Base-by-base conservation (phyloP, 2,888 invertebrate species). In the Mythimna albipuncta region DNA sequence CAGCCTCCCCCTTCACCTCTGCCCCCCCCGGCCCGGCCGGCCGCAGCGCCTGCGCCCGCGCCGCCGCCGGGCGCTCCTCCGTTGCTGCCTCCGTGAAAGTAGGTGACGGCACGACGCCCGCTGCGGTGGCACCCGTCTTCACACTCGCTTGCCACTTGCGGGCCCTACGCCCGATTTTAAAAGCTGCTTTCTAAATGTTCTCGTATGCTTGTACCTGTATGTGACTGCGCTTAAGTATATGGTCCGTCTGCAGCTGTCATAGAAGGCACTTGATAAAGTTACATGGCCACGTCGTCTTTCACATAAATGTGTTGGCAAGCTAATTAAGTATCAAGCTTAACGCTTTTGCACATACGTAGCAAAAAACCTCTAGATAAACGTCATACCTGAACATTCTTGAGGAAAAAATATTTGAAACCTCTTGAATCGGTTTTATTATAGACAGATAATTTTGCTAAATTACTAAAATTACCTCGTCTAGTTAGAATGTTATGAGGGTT, bases 11-110 rank as follows among this genome's bases (percentile, higher is more conserved):
- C 80, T 87, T 80, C 77, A 19, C 81, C 79, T 7, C 50, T n/a
- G 50, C 79, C 83, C 77, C 71, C 81, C 72, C 72, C 77, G 59
- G 89, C 82, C 85, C 75, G 78, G 80, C 80, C 64, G 62, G 77
- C 82, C 82, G 85, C 85, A 76, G 84, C 82, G 80, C 78, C 77
- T 77, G 81, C 82, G 82, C 82, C 71, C 83, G 85, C 82, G 59
- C 59, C 13, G 59, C 79, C 81, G 81, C 82, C 82, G 78, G 85
- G 84, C 85, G 88, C 87, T 88, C 88, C 89, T 89, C 90, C 88
- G 87, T 84, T 85, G 91, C 89, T 89, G 92, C 91, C 92, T 91
- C 89, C 89, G 94, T 93, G 95, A 95, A 95, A 95, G 95, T 95
- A 93, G 94, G 94, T 94, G 93, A 94, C 91, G 90, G 89, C 85